Base-by-base conservation (phyloP, 2,113 vertebrate species). In the Rhombomys opimus region DNA sequence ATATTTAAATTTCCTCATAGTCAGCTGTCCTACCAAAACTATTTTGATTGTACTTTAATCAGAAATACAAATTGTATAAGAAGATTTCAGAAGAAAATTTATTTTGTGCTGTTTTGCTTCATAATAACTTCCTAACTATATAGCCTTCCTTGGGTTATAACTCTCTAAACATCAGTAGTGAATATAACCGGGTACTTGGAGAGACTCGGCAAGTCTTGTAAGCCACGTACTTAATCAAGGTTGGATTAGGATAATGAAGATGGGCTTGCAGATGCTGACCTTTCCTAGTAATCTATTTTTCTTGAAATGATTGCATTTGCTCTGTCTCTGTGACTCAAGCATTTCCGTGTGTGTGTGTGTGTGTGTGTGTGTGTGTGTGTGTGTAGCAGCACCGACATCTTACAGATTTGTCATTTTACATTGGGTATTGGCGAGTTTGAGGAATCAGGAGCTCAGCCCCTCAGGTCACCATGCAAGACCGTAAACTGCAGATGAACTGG, bases 401-500 rank as follows among this genome's bases (percentile, higher is more conserved):
- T 94, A 67, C 94, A 82, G 93, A 95, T 87, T 93, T 93, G 95
- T 93, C 70, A 89, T 75, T 96, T 96, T 96, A 25, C 80, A 15
- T 50, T 90, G 41, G n/a, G 30, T 41, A 94, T 70, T 89, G 87
- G 75, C 88, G 94, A 94, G 57, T 87, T 96, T 86, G 70, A 82
- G 92, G 84, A 54, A 23, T 70, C 30, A 18, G 86, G 50, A 96
- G 95, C 81, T 93, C 96, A 94, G 85, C 88, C 81, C 70, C 91
- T 95, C 27, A 57, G 97, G 97, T 95, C 97, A 97, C 81, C 76
- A 82, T 70, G 63, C 77, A 76, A 50, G 57, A 68, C 78, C 67
- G 38, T 54, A 77, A 89, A 94, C 70, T 84, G 70, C 68, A 93
- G 94, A 90, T 89, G 92, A 97, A 96, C 95, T 80, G 96, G 97